Evolutionary conservation across 2,797 vertebrate genomes (phyloP).

Genomic region (Mus minutoides): DNA sequence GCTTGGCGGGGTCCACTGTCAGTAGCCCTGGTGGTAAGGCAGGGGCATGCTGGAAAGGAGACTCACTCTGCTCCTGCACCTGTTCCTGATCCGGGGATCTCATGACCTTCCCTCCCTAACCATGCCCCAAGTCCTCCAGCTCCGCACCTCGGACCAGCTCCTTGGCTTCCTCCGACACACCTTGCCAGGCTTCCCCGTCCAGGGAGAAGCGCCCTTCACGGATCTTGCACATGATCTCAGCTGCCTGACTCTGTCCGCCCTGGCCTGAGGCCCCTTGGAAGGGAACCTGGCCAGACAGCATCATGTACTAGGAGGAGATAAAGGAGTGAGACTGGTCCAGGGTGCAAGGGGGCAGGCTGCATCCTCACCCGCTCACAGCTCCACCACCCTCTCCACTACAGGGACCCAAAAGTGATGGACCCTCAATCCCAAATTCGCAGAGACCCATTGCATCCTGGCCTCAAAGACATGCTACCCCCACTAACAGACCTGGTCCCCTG

Average conservation of each 20-base stretch:
- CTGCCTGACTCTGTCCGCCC: constrained; percentile 91
- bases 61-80: background rate
- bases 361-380: background rate
- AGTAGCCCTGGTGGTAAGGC: constrained; percentile 88
- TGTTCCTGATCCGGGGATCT: background rate
- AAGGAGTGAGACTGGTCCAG: background rate
- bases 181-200: constrained; percentile 94
- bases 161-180: constrained; percentile 95
- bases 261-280: constrained; percentile 90
- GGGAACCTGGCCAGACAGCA: constrained; percentile 96
- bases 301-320: constrained; percentile 92
- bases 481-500: background rate
- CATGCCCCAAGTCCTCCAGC: background rate
- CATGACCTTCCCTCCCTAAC: background rate
- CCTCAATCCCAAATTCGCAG: background rate
- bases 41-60: no score
- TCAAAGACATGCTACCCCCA: background rate
- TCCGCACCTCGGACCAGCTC: constrained; percentile 93
- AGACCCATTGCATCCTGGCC: background rate
- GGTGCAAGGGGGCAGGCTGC: background rate
- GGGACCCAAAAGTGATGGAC: background rate
- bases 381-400: background rate
- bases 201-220: constrained; percentile 95
- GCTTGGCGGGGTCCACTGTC: constrained; percentile 93
- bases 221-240: constrained; percentile 96